Percentiles rank a stretch among this genome's conserved stretches.
Evolutionary conservation across 2,888 invertebrate genomes (phyloP).

Genomic region (Caenorhabditis sulstoni): DNA sequence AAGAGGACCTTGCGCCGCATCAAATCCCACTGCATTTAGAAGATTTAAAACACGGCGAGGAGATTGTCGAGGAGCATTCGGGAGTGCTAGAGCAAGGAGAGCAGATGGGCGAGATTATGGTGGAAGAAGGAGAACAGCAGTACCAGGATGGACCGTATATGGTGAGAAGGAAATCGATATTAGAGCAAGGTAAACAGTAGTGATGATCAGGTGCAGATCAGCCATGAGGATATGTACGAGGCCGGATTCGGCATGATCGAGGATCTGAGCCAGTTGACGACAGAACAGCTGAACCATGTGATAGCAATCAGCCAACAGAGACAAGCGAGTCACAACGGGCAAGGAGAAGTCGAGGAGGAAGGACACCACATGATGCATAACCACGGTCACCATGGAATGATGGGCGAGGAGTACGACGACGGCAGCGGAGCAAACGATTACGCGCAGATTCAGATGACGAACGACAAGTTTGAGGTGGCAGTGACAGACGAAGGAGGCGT

Average conservation of each 20-base stretch:
- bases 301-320: slow-evolving; percentile 58
- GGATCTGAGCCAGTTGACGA: slow-evolving; percentile 60
- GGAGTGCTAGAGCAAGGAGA: slow-evolving; percentile 8
- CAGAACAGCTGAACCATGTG: slow-evolving; percentile 63
- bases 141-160: not conserved
- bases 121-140: slow-evolving; percentile 41
- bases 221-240: slow-evolving; percentile 65
- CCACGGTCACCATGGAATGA: slow-evolving; percentile 10
- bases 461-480: slow-evolving; percentile 55
- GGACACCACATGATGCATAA: slow-evolving; percentile 30
- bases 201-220: slow-evolving; percentile 58
- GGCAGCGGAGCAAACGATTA: slow-evolving; percentile 4
- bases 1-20: slow-evolving; percentile 4
- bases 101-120: slow-evolving; percentile 15
- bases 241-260: slow-evolving; percentile 63
- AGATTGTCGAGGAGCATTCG: slow-evolving; percentile 27
- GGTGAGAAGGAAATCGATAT: slow-evolving; percentile 2
- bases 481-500: slow-evolving; percentile 67
- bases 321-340: slow-evolving; percentile 33
- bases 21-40: slow-evolving; percentile 11
- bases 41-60: slow-evolving; percentile 29
- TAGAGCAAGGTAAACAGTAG: not conserved
- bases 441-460: not conserved
- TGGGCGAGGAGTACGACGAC: slow-evolving; percentile 23
- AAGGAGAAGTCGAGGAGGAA: slow-evolving; percentile 4